phyloP scores from a whole-genome alignment of 1,140 invertebrate genomes.

The Lordiphosa stackelbergi region DNA sequence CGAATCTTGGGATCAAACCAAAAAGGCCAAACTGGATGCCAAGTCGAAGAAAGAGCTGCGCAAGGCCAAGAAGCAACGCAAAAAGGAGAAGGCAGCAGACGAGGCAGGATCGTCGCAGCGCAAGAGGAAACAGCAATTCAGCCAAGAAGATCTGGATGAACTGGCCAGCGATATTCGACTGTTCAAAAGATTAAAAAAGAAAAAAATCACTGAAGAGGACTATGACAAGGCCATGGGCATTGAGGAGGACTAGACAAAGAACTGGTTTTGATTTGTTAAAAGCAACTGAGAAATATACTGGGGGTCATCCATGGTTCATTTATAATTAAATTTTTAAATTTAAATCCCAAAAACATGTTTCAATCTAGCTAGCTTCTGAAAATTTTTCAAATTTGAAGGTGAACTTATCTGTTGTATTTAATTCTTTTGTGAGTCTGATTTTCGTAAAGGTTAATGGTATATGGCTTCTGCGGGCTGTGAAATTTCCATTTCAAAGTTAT shows the following conservation, averaged over 20 bases:
- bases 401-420: too few species aligned
- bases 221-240: conserved; percentile 81
- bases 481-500: too few species aligned
- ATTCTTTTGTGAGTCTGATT: too few species aligned
- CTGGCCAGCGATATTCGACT: conserved; percentile 88
- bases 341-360: too few species aligned
- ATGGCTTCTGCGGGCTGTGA: too few species aligned
- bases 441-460: too few species aligned
- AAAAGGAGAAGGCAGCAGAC: conserved; percentile 59
- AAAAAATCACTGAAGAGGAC: conserved; percentile 84
- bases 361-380: too few species aligned
- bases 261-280: conserved; percentile 19
- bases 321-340: too few species aligned
- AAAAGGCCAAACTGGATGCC: conserved; percentile 84
- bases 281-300: conserved; percentile 2
- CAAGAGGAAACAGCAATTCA: conserved; percentile 80
- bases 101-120: conserved; percentile 77
- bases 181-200: conserved; percentile 92
- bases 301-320: too few species aligned
- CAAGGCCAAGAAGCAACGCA: conserved; percentile 80
- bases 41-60: conserved; percentile 81
- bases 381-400: too few species aligned
- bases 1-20: conserved; percentile 88
- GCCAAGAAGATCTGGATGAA: conserved; percentile 89
- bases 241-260: conserved; percentile 31